phyloP scores from a whole-genome alignment of 2,797 vertebrate genomes.

The Nyctibius grandis region DNA sequence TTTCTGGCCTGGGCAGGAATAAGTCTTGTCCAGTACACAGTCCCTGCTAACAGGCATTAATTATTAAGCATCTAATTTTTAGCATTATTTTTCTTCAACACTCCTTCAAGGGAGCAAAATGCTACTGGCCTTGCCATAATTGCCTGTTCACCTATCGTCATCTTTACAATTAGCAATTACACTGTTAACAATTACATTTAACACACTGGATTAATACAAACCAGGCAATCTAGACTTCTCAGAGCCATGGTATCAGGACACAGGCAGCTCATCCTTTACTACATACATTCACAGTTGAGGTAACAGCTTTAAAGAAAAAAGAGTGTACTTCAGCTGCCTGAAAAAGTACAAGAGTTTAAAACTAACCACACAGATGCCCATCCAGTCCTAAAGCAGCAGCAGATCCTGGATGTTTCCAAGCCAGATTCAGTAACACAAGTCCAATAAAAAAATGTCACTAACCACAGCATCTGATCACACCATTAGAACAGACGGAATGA shows the following conservation, averaged over 20 bases:
- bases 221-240: neutral
- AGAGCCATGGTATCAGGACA: neutral
- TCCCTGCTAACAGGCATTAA: neutral
- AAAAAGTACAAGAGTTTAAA: neutral
- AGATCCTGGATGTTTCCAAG: neutral
- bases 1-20: neutral
- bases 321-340: neutral
- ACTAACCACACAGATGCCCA: neutral
- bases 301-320: neutral
- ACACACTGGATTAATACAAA: neutral
- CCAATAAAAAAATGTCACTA: neutral
- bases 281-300: neutral
- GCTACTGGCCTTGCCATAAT: neutral
- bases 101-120: neutral
- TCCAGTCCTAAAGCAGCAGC: neutral
- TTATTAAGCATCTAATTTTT: neutral
- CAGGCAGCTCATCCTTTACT: neutral
- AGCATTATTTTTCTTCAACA: neutral
- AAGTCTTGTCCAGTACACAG: neutral
- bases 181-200: neutral
- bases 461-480: neutral
- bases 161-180: neutral
- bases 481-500: neutral
- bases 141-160: neutral
- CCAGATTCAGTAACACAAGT: neutral